A percentile compares a stretch with the other conserved stretches of the same genome.
These are phyloP conservation scores for Lepidonotus clava DNA, from an alignment of 2,888 invertebrate species.

Conservation along the genomic window DNA sequence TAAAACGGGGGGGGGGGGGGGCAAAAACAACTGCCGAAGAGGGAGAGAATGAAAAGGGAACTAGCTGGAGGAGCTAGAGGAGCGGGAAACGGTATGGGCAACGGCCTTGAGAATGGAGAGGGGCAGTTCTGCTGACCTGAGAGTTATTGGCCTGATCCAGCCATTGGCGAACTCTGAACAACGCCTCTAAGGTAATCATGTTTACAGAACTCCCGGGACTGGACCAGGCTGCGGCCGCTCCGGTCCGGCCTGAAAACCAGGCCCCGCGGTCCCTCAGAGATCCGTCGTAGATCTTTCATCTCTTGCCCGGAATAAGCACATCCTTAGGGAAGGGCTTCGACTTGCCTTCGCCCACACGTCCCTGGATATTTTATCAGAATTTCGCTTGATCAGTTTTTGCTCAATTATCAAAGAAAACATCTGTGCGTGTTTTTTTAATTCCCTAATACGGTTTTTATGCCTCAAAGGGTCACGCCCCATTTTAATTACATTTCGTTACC, in stretches of 20 bases:
- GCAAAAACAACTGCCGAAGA: no score
- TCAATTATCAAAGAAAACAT: constrained; percentile 3
- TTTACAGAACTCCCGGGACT: neutral
- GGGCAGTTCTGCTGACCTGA: no score
- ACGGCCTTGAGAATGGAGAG: no score
- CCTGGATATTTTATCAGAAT: constrained; percentile 2
- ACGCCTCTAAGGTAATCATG: constrained; percentile 36
- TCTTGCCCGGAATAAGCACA: constrained; percentile 21
- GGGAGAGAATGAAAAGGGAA: no score
- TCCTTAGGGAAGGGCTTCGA: neutral
- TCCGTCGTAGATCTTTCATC: constrained; percentile 40
- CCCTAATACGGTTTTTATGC: neutral
- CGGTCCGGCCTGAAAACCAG: neutral
- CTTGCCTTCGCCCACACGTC: neutral
- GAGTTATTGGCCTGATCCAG: neutral
- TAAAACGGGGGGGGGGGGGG: no score
- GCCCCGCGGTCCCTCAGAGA: neutral
- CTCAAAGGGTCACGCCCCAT: neutral
- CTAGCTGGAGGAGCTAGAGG: neutral
- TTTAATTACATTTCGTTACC: neutral
- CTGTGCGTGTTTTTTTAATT: neutral
- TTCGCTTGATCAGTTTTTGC: neutral
- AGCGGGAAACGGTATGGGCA: no score
- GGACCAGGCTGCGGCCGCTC: neutral
- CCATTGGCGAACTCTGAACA: constrained; percentile 12